A percentile compares a stretch with the other conserved stretches of the same genome.
Conservation (phyloP, 2,888 invertebrate species). For the Papilio demoleus region DNA sequence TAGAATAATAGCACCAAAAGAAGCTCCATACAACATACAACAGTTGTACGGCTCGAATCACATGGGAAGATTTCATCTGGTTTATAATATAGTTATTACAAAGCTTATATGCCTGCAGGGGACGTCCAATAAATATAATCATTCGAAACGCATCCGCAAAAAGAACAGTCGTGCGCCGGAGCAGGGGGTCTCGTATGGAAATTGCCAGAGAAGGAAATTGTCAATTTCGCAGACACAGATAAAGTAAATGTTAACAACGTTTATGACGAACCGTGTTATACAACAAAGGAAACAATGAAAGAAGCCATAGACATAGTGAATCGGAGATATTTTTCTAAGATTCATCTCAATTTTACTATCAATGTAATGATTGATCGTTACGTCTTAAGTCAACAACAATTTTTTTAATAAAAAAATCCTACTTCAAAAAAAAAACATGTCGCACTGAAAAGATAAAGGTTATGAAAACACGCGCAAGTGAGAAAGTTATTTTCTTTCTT, state of each 20-base stretch:
- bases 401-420: too few species aligned
- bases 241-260: constrained; percentile 48
- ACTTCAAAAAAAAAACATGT: too few species aligned
- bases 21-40: constrained; percentile 54
- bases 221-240: constrained; percentile 63
- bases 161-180: constrained; percentile 48
- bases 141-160: constrained; percentile 34
- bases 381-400: too few species aligned
- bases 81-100: constrained; percentile 2
- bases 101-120: constrained; percentile 29
- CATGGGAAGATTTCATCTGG: constrained; percentile 25
- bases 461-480: too few species aligned
- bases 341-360: too few species aligned
- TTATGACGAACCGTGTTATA: not conserved
- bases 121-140: constrained; percentile 34
- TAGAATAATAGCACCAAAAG: constrained; percentile 54
- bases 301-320: too few species aligned
- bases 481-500: too few species aligned
- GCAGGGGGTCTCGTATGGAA: constrained; percentile 60
- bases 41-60: constrained; percentile 32
- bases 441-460: too few species aligned
- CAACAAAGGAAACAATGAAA: not conserved
- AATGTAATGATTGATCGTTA: too few species aligned
- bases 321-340: too few species aligned
- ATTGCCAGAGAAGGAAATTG: constrained; percentile 63